Evolutionary conservation across 1,140 invertebrate genomes (phyloP).

Genomic region (Nebria ingens): DNA sequence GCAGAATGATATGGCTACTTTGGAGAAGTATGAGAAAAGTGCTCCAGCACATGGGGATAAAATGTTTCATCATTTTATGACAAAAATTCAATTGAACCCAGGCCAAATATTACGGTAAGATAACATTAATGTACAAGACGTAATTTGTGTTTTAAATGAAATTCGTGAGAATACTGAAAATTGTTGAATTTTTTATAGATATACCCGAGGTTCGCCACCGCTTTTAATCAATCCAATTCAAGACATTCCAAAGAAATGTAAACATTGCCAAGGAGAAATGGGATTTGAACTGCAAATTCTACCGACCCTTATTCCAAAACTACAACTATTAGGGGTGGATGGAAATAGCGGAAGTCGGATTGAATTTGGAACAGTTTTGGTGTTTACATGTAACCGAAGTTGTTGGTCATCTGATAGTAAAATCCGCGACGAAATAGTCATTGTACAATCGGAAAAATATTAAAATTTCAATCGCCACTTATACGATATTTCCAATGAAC

Average conservation of each 20-base stretch:
- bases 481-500: not conserved
- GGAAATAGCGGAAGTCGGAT: constrained; percentile 36
- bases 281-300: constrained; percentile 74
- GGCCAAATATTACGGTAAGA: constrained; percentile 70
- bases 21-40: constrained; percentile 67
- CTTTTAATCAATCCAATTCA: constrained; percentile 52
- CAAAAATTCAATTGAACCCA: constrained; percentile 61
- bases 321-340: constrained; percentile 45
- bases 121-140: no score
- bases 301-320: constrained; percentile 61
- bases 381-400: constrained; percentile 71
- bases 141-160: constrained; percentile 14
- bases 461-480: constrained; percentile 15
- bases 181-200: constrained; percentile 39
- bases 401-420: constrained; percentile 66
- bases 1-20: constrained; percentile 21
- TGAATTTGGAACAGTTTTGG: constrained; percentile 71
- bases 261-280: constrained; percentile 57
- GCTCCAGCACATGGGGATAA: constrained; percentile 68
- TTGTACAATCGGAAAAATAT: constrained; percentile 62
- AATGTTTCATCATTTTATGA: constrained; percentile 68
- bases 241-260: constrained; percentile 46
- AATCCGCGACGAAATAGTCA: constrained; percentile 56
- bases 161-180: constrained; percentile 1
- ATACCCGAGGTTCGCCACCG: constrained; percentile 50